Percentiles rank a stretch among this genome's conserved stretches.
Evolutionary conservation across 2,113 vertebrate species (phyloP).

Genomic region (Aplodontia rufa): DNA sequence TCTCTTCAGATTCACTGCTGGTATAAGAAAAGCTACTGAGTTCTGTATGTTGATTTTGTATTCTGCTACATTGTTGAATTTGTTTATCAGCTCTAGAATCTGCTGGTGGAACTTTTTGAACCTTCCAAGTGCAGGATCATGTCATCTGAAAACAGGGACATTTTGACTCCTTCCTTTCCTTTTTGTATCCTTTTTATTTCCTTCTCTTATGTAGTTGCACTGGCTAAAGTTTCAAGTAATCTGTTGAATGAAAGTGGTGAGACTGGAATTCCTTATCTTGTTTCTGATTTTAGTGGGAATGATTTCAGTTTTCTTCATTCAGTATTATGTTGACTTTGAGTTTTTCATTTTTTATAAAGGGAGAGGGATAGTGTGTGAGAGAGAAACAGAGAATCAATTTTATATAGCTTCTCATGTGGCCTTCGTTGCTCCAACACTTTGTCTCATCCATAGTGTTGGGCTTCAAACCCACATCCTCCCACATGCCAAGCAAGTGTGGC

Average conservation of each 20-base stretch:
- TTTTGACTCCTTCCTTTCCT: neutral
- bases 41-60: neutral
- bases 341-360: too few species aligned
- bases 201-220: neutral
- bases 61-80: neutral
- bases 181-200: neutral
- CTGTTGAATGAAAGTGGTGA: neutral
- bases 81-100: neutral
- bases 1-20: neutral
- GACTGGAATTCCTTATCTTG: neutral
- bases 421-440: too few species aligned
- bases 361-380: too few species aligned
- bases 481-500: too few species aligned
- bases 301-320: neutral
- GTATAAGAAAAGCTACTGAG: neutral
- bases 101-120: neutral
- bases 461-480: too few species aligned
- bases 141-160: neutral
- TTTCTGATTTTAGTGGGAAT: neutral
- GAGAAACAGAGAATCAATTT: too few species aligned
- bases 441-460: too few species aligned
- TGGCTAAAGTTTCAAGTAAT: neutral
- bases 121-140: neutral
- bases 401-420: too few species aligned
- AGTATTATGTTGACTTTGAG: neutral